A percentile compares a stretch with the other conserved stretches of the same genome.
Evolutionary conservation across 2,113 vertebrate genomes (phyloP).

Genomic region (Rhizomys pruinosus): DNA sequence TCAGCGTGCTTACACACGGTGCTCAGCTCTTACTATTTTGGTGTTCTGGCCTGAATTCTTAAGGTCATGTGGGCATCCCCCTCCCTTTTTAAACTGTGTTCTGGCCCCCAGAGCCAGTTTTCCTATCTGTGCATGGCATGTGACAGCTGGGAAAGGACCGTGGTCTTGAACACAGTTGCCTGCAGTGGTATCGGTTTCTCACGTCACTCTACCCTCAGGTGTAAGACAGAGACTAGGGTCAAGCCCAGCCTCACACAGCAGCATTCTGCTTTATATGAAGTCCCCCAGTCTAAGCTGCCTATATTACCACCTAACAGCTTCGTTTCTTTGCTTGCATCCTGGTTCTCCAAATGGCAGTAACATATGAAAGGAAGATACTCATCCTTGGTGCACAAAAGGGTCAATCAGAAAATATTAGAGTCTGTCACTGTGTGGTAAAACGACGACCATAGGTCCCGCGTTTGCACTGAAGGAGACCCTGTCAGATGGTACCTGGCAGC

Average conservation of each 20-base stretch:
- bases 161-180: neutral
- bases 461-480: neutral
- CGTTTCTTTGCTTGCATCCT: neutral
- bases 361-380: neutral
- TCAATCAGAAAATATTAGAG: neutral
- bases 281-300: too few species aligned
- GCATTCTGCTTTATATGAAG: neutral
- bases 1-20: neutral
- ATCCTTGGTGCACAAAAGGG: too few species aligned
- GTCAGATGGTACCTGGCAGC: neutral
- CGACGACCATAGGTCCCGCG: neutral
- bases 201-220: accelerated
- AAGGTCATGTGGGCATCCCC: neutral
- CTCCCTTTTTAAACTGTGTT: neutral
- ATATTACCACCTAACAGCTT: too few species aligned
- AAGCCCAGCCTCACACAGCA: neutral
- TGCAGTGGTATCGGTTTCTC: neutral
- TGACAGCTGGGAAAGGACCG: too few species aligned
- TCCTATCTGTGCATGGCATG: neutral
- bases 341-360: neutral
- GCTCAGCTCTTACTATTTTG: neutral
- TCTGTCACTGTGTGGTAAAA: too few species aligned
- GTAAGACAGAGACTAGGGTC: neutral
- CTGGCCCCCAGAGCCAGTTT: neutral
- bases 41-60: neutral